Base-by-base conservation (phyloP, 2,113 vertebrate species). In the Leptosomus discolor region DNA sequence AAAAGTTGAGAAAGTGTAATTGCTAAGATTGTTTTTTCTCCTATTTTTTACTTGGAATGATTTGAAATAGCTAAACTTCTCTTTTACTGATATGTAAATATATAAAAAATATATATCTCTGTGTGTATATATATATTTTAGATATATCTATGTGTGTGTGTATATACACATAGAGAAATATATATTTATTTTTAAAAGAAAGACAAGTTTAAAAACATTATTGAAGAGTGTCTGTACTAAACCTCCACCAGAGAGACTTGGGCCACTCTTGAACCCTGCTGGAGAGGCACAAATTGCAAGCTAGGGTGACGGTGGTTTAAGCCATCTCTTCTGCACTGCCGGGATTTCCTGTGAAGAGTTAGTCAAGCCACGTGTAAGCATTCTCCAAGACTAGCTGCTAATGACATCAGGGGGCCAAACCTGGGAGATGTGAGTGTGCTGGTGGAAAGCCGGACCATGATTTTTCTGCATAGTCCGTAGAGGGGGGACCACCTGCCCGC, bases 151-250 rank as follows among this genome's bases (percentile, higher is more conserved):
- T 46, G 16, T 45, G 11, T 73, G 10, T 30, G 29, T 68, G 34
- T 34, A 6, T n/a, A 15, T 9, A 12, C 26, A 7, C n/a, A 51
- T 46, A 46, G 19, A 46, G 16, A 6, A 26, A 51, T 20, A 48
- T 53, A 53, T 15, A 36, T n/a, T n/a, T n/a, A n/a, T n/a, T n/a
- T n/a, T n/a, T n/a, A n/a, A n/a, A n/a, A n/a, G n/a, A n/a, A n/a
- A n/a, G n/a, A n/a, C n/a, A n/a, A n/a, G n/a, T 8, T 46, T 46
- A 17, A 46, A 46, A 46, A 46, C 0, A 2, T 53, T 37, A 15
- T 36, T 45, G 34, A 54, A 65, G 17, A 8, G 3, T 41, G 9
- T 30, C 34, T 61, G 11, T 77, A 29, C 39, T 74, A 51, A 73
- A 53, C 27, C 27, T 69, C 39, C 32, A n/a, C 32, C 58, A 36